These are phyloP conservation scores for Acropora tenuis DNA, from an alignment of 64 coral and sea anemone species.

Conservation along the genomic window DNA sequence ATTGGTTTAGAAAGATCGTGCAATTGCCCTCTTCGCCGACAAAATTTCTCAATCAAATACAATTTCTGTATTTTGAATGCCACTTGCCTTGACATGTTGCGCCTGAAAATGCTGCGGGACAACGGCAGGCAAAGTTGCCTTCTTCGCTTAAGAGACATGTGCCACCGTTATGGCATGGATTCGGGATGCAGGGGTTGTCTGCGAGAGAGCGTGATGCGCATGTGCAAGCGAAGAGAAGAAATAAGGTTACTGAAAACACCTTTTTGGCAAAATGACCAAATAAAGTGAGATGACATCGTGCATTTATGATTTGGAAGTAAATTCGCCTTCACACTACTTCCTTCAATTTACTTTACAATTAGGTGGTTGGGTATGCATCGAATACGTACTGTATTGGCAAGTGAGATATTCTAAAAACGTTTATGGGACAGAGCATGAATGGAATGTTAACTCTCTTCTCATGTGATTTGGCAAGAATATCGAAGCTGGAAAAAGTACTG, in stretches of 20 bases:
- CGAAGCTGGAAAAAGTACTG: too few relatives aligned
- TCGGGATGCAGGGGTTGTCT: conserved; percentile 79
- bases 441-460: too few relatives aligned
- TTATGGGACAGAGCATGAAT: too few relatives aligned
- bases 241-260: not conserved
- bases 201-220: not conserved
- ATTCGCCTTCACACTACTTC: too few relatives aligned
- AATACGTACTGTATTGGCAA: too few relatives aligned
- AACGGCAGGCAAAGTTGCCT: conserved; percentile 79
- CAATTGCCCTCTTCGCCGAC: not conserved
- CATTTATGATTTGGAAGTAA: not conserved
- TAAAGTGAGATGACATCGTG: not conserved
- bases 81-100: conserved; percentile 87
- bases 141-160: conserved; percentile 74
- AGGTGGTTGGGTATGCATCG: too few relatives aligned
- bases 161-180: conserved; percentile 96
- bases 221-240: conserved; percentile 22
- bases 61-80: not conserved
- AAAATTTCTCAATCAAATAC: not conserved
- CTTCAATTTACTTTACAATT: too few relatives aligned
- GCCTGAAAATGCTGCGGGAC: conserved; percentile 76
- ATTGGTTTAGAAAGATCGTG: not conserved
- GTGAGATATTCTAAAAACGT: too few relatives aligned
- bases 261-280: not conserved
- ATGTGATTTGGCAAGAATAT: too few relatives aligned